Base-by-base conservation (phyloP, 2,888 invertebrate genomes). In the Eucriotettix oculatus region DNA sequence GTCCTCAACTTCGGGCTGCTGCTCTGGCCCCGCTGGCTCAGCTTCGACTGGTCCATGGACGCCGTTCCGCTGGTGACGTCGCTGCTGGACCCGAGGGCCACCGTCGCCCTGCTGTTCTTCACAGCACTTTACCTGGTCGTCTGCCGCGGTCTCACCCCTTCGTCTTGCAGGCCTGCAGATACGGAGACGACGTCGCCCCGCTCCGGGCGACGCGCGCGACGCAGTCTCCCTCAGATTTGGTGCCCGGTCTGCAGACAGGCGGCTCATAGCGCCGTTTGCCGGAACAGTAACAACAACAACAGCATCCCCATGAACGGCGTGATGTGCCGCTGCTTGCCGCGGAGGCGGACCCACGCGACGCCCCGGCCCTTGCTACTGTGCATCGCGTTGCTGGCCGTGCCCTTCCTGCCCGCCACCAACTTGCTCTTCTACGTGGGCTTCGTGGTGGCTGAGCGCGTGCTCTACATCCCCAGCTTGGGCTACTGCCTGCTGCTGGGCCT, bases 21-120 rank as follows among this genome's bases (percentile, higher is more conserved):
- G 63, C 72, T 96, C 52, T 91, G 85, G 73, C 97, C 97, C 10
- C 82, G 83, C 67, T 84, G 86, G 66, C 79, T 98, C 60, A 95
- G 95, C 73, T 98, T 96, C 76, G 97, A 98, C 75, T 98, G 97
- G 98, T 95, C 96, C 41, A 97, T 98, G 97, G 94, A 95, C 68
- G 87, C 97, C 1, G 85, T 98, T 68, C 93, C 95, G 10, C 81
- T 90, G 63, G 83, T 98, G 67, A 84, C 84, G 56, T 81, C 84
- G 42, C 67, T 90, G 16, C 77, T 82, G 68, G 97, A 98, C 73
- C 76, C 79, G 9, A 80, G 97, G 65, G 93, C 93, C 73, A 71
- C 90, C 60, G 78, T 84, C 64, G 84, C 90, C 7, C 69, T 86
- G 29, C 75, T 83, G 62, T 87, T 96, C 71, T 97, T 95, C 74